Base-by-base conservation (phyloP, 2,888 invertebrate genomes). In the Orchesella flavescens region DNA sequence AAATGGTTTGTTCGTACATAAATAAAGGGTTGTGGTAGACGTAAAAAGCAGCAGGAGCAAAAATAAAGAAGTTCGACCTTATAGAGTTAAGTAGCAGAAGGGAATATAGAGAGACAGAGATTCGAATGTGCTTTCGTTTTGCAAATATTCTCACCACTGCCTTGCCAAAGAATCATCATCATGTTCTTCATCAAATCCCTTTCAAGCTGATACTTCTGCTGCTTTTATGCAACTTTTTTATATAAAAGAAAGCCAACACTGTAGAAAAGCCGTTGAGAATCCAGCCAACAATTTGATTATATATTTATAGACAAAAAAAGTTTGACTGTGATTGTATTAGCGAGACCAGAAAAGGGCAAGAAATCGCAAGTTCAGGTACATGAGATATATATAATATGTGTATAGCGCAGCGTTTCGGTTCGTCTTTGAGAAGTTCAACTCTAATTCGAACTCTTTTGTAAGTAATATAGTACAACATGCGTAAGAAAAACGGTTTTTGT, bases 401-500 rank as follows among this genome's bases (percentile, higher is more conserved):
- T 34, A 7, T 34, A 34, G 34, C 7, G 34, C 7, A 34, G 2
- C 3, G 7, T 34, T 34, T 34, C n/a, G n/a, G 34, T 4, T 34
- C 34, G 34, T 34, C 34, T 2, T 34, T 34, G 34, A 34, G 34
- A 34, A 34, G 34, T 34, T 34, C 34, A 34, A 34, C 2, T 34
- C 34, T 7, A 34, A 34, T 34, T 34, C 34, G 34, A 34, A 34
- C 34, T 34, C 34, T 34, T 34, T 34, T 34, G 34, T 34, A 34
- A 34, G 34, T 7, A 34, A 34, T 34, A 76, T 68, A 69, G 68
- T 59, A 53, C 69, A 79, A 71, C 68, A 71, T 69, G 71, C 61
- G 78, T 78, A 78, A 59, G 78, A 79, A 79, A 79, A 79, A 79
- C 78, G 63, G 78, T 79, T 79, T 19, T 61, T 59, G 46, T 76